phyloP scores from a whole-genome alignment of 2,888 invertebrate species.

The Ophion ventricosus region DNA sequence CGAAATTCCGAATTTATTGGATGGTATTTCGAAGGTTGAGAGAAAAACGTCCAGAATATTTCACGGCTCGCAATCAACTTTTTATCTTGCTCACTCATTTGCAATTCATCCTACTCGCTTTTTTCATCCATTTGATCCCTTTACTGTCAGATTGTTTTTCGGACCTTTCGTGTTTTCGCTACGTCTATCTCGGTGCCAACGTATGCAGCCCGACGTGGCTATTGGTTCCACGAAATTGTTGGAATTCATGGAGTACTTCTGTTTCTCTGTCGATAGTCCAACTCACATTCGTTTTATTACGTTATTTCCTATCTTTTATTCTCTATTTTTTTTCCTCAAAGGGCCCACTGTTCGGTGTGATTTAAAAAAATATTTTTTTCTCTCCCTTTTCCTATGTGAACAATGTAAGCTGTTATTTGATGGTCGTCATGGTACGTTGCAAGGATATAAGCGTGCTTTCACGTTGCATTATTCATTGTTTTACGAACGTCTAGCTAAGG shows the following conservation, averaged over 20 bases:
- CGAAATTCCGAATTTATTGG: conserved; percentile 4
- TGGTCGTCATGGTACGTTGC: conserved; percentile 8
- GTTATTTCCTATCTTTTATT: conserved; percentile 6
- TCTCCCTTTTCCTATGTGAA: background rate
- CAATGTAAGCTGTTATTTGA: conserved; percentile 34
- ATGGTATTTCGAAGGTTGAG: background rate
- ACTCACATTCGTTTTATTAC: conserved; percentile 26
- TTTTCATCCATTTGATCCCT: conserved; percentile 21
- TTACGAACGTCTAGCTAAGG: conserved; percentile 6
- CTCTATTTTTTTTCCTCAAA: conserved; percentile 11
- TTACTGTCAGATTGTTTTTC: conserved; percentile 30
- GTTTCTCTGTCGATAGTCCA: conserved; percentile 9
- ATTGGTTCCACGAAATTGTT: conserved; percentile 32
- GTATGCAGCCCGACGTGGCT: background rate
- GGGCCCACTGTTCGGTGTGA: background rate
- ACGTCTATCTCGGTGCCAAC: background rate
- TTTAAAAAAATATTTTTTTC: conserved; percentile 7
- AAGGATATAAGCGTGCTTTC: conserved; percentile 35
- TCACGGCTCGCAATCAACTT: conserved; percentile 19
- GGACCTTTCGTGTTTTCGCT: conserved; percentile 21
- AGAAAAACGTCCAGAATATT: background rate
- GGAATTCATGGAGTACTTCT: conserved; percentile 25
- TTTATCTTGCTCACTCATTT: conserved; percentile 14
- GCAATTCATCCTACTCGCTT: conserved; percentile 5
- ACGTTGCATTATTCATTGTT: conserved; percentile 34